phyloP scores from a whole-genome alignment of 2,113 vertebrate species.

The Hymenochirus boettgeri region DNA sequence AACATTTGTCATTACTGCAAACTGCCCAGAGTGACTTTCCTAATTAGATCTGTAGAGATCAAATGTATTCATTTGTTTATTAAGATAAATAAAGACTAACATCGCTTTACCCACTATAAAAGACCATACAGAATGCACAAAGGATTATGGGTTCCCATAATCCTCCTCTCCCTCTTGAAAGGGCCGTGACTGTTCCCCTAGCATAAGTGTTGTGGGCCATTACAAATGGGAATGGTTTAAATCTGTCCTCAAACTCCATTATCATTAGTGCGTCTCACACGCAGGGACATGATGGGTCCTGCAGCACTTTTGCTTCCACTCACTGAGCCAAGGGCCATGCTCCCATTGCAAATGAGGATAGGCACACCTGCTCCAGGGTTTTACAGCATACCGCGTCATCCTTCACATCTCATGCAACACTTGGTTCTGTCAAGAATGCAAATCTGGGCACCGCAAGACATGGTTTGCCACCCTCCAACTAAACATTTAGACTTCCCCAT shows the following conservation, averaged over 20 bases:
- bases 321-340: constrained; percentile 87
- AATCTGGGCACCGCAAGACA: constrained; percentile 52
- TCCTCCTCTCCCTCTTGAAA: constrained; percentile 57
- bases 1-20: not conserved
- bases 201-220: constrained; percentile 73
- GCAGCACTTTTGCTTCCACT: constrained; percentile 77
- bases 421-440: constrained; percentile 80
- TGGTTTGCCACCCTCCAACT: constrained; percentile 61
- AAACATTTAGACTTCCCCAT: constrained; percentile 65
- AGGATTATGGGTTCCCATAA: constrained; percentile 58
- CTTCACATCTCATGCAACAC: constrained; percentile 87
- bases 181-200: constrained; percentile 73
- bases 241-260: constrained; percentile 88
- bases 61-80: constrained; percentile 51
- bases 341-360: constrained; percentile 83
- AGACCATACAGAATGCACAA: constrained; percentile 46
- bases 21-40: constrained; percentile 42
- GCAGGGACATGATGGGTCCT: constrained; percentile 83
- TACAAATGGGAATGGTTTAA: constrained; percentile 89
- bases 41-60: constrained; percentile 42
- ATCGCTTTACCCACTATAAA: constrained; percentile 40
- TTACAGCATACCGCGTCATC: constrained; percentile 80
- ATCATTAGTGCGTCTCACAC: constrained; percentile 88
- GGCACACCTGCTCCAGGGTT: constrained; percentile 92
- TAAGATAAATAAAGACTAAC: constrained; percentile 49